Evolutionary conservation across 1,140 invertebrate genomes (phyloP).

Genomic region (Gryon sp.): DNA sequence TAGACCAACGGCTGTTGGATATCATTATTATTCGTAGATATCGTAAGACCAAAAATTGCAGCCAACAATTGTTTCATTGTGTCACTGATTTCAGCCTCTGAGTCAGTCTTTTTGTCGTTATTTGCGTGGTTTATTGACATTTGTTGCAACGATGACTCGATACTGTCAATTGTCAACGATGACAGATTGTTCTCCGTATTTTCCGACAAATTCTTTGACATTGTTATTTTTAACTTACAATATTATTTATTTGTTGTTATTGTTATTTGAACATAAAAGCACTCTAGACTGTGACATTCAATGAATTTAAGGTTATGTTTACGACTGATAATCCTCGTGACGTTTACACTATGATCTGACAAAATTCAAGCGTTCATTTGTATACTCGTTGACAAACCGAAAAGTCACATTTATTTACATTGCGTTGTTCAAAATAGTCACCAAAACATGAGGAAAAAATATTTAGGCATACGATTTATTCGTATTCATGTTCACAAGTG

Average conservation of each 20-base stretch:
- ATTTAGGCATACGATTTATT: too few species aligned
- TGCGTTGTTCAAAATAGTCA: too few species aligned
- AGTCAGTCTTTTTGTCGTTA: background rate
- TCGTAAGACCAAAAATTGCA: conserved; percentile 84
- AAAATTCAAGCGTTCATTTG: too few species aligned
- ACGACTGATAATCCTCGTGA: background rate
- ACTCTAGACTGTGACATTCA: background rate
- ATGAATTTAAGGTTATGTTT: conserved; percentile 18
- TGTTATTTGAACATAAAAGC: background rate
- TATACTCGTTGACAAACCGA: too few species aligned
- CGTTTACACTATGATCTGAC: background rate
- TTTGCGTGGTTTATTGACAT: conserved; percentile 9
- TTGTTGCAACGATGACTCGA: conserved; percentile 68
- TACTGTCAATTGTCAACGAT: conserved; percentile 68
- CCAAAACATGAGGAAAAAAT: too few species aligned
- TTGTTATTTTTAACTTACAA: too few species aligned
- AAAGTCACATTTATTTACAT: too few species aligned
- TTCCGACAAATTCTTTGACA: conserved; percentile 72
- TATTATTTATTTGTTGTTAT: too few species aligned
- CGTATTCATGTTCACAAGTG: too few species aligned
- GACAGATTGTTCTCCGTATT: conserved; percentile 80
- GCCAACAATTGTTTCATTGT: conserved; percentile 79
- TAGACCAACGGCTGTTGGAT: conserved; percentile 79
- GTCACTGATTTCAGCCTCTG: background rate
- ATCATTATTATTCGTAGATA: conserved; percentile 69